These are phyloP conservation scores for Rachycentron canadum DNA, from an alignment of 2,797 vertebrate species.

Conservation along the genomic window DNA sequence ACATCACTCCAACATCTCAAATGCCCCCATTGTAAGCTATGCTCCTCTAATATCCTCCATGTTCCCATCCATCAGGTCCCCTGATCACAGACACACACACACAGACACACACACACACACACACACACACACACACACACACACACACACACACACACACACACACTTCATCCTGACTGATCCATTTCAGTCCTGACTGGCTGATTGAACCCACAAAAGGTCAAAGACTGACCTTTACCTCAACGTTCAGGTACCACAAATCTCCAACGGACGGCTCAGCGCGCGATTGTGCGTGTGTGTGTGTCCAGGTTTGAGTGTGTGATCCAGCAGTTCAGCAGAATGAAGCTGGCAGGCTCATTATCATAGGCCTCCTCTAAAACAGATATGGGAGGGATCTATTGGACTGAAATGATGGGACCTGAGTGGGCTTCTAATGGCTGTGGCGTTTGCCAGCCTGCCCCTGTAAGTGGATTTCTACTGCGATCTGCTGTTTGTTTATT, in stretches of 20 bases:
- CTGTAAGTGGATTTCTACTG: conserved; percentile 85
- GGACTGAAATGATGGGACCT: conserved; percentile 75
- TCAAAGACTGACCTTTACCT: conserved; percentile 81
- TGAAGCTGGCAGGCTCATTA: conserved; percentile 74
- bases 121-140: not conserved
- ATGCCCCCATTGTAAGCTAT: conserved; percentile 37
- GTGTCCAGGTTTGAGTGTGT: conserved; percentile 21
- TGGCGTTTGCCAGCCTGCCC: conserved; percentile 70
- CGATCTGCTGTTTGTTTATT: conserved; percentile 86
- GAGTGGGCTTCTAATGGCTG: conserved; percentile 77
- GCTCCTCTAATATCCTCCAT: conserved; percentile 1
- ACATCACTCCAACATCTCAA: conserved; percentile 14
- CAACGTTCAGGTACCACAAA: conserved; percentile 71
- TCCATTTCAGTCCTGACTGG: conserved; percentile 69
- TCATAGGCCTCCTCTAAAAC: conserved; percentile 64
- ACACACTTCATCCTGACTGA: conserved; percentile 48
- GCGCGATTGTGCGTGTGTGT: conserved; percentile 35
- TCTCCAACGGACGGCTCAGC: conserved; percentile 62
- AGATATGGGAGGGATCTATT: conserved; percentile 75
- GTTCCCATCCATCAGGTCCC: conserved; percentile 33
- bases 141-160: conserved; percentile 3
- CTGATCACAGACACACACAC: conserved; percentile 1
- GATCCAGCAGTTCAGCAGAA: conserved; percentile 63
- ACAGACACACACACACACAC: conserved; percentile 2
- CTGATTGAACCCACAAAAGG: conserved; percentile 75